Conservation (phyloP, 2,888 invertebrate genomes). For the Agonopterix alstromeriana region DNA sequence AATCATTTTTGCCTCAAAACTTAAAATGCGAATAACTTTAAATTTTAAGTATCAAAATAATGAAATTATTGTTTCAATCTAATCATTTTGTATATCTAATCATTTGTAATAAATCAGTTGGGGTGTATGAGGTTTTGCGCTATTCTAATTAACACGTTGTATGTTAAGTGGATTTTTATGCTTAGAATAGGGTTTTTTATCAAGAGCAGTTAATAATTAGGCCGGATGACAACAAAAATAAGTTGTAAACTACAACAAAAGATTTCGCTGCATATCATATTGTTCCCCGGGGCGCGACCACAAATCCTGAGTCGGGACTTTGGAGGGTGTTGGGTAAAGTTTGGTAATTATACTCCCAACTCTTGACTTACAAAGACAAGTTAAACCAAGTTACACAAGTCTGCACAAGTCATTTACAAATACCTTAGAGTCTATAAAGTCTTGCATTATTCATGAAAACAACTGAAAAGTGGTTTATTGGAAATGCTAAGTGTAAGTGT, state of each 20-base stretch:
- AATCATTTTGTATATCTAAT: too few relatives aligned
- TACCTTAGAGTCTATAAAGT: background rate
- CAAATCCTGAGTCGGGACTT: background rate
- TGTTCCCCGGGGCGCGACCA: background rate
- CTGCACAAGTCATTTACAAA: slow-evolving; percentile 2
- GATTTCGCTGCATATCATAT: background rate
- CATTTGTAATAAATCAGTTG: too few relatives aligned
- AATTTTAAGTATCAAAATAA: too few relatives aligned
- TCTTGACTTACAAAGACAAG: slow-evolving; percentile 3
- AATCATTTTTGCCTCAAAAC: too few relatives aligned
- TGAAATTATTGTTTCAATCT: too few relatives aligned
- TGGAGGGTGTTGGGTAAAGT: background rate
- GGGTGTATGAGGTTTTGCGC: too few relatives aligned
- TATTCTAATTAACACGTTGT: too few relatives aligned
- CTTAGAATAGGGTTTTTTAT: too few relatives aligned
- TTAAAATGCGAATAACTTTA: too few relatives aligned
- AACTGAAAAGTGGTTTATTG: slow-evolving; percentile 1
- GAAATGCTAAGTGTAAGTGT: background rate
- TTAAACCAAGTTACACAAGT: background rate
- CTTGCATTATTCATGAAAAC: slow-evolving; percentile 3
- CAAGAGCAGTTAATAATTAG: too few relatives aligned
- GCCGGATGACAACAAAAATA: too few relatives aligned
- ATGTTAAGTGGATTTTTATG: too few relatives aligned
- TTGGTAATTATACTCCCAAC: slow-evolving; percentile 10
- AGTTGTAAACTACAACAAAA: background rate